A percentile compares a stretch with the other conserved stretches of the same genome.
Conservation (phyloP, 53 echinoderm and acorn worm species). For the Holothuria leucospilota region DNA sequence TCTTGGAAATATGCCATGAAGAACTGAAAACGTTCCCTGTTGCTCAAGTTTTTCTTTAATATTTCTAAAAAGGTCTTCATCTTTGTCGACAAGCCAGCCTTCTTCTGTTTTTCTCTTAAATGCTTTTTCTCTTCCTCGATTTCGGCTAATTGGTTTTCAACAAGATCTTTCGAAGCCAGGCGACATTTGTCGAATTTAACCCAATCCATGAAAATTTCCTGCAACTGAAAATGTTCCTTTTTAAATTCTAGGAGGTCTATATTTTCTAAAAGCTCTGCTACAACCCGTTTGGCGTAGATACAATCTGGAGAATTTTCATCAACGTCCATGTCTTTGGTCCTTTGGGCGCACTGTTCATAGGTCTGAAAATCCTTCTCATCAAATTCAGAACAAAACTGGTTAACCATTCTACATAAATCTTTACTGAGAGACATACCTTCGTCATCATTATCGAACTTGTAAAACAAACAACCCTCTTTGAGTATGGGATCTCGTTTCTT, state of each 20-base stretch:
- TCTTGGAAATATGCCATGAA: slow-evolving; percentile 18
- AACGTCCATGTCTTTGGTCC: not conserved
- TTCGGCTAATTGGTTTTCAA: slow-evolving; percentile 9
- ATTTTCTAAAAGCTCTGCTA: not conserved
- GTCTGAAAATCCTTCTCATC: too few relatives aligned
- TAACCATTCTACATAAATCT: not conserved
- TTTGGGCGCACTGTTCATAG: slow-evolving; percentile 2
- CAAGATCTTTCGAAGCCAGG: slow-evolving; percentile 3
- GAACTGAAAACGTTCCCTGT: slow-evolving; percentile 5
- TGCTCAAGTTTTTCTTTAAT: not conserved
- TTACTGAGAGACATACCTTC: slow-evolving; percentile 12
- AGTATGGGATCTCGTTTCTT: not conserved
- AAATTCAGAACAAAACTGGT: too few relatives aligned
- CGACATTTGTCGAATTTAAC: not conserved
- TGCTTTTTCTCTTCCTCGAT: slow-evolving; percentile 8
- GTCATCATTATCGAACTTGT: slow-evolving; percentile 2
- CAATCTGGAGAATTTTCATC: not conserved
- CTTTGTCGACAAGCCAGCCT: not conserved
- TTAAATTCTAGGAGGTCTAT: slow-evolving; percentile 9
- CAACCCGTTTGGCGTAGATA: not conserved
- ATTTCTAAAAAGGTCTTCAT: not conserved
- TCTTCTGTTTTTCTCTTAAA: not conserved
- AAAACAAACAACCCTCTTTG: slow-evolving; percentile 26
- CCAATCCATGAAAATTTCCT: slow-evolving; percentile 8
- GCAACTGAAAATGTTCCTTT: slow-evolving; percentile 10